Evolutionary conservation across 2,113 vertebrate genomes (phyloP), one percentile per base, ranked within the genome.

Genomic region (Tachysurus fulvidraco): DNA sequence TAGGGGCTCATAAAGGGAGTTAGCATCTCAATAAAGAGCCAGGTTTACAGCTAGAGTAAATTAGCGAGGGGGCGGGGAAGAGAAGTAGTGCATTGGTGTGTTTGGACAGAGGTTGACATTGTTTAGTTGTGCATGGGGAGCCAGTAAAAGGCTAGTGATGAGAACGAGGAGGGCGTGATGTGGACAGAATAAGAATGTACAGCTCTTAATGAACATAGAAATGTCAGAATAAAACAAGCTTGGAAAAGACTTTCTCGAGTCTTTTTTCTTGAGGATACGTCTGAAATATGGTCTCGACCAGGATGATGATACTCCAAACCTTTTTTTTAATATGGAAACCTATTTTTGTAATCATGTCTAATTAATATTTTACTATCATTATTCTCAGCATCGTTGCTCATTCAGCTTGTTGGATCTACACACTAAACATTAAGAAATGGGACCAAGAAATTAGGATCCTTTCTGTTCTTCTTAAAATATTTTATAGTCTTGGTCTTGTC

Each of bases 21-120:
- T 96, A 97, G 97, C 97, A 97, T 97, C 97, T 96, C 96, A 97
- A 97, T 97, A 98, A 98, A 97, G 96, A 97, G 96, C 95, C 94
- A 93, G 94, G 90, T 94, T 93, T 91, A 92, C 89, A 90, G 91
- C 67, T 94, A 96, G 95, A 93, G 96, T 92, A 96, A 97, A 98
- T 97, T 95, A 97, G 93, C 91, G 83, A 81, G 83, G 73, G 55
- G 52, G 85, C 44, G 77, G 73, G 25, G 52, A 78, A 28, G 62
- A 83, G 67, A 59, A 74, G 57, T 60, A 52, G 54, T 81, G 25
- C 3, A n/a, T 16, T 1, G 46, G 77, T 83, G 64, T 88, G 81
- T 84, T 83, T 84, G 16, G 84, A 52, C n/a, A 62, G 74, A 65
- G 74, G 55, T 57, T 57, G 86, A 76, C 71, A 77, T 83, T 83